These are phyloP conservation scores for Stramonita haemastoma DNA, from an alignment of 2,888 invertebrate species.

Conservation along the genomic window DNA sequence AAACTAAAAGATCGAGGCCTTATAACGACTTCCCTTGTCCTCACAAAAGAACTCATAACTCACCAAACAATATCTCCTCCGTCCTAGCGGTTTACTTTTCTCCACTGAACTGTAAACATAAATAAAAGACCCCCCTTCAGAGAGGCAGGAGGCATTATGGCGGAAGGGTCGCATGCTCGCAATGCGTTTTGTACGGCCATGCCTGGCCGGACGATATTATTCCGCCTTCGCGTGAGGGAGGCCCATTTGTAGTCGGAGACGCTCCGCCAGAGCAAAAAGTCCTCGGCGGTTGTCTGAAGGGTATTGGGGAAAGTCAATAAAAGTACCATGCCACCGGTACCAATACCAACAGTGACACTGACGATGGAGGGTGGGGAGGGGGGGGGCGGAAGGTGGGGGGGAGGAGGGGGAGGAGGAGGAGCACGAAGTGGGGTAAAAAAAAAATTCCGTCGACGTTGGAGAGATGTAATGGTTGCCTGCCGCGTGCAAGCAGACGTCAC, in stretches of 20 bases:
- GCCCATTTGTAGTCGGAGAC: conserved; percentile 3
- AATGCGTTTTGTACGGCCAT: background rate
- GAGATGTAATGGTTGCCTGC: too few species aligned
- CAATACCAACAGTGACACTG: conserved; percentile 9
- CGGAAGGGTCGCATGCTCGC: conserved; percentile 15
- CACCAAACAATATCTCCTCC: background rate
- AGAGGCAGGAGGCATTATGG: background rate
- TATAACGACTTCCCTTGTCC: background rate
- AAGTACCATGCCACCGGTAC: conserved; percentile 19
- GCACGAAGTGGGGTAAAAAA: background rate
- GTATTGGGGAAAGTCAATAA: conserved; percentile 13
- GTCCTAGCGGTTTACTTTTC: background rate
- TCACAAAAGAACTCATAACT: background rate
- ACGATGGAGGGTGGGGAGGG: background rate
- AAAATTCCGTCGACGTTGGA: background rate
- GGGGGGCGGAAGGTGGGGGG: background rate
- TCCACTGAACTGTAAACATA: background rate
- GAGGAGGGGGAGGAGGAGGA: background rate
- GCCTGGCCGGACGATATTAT: conserved; percentile 24
- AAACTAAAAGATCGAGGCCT: conserved; percentile 13
- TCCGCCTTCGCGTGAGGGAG: conserved; percentile 25
- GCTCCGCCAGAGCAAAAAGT: conserved; percentile 24
- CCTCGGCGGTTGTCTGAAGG: conserved; percentile 4
- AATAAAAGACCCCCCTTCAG: background rate
- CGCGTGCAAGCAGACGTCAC: too few species aligned